Evolutionary conservation across 2,113 vertebrate genomes (phyloP).

Genomic region (Stigmatopora argus): DNA sequence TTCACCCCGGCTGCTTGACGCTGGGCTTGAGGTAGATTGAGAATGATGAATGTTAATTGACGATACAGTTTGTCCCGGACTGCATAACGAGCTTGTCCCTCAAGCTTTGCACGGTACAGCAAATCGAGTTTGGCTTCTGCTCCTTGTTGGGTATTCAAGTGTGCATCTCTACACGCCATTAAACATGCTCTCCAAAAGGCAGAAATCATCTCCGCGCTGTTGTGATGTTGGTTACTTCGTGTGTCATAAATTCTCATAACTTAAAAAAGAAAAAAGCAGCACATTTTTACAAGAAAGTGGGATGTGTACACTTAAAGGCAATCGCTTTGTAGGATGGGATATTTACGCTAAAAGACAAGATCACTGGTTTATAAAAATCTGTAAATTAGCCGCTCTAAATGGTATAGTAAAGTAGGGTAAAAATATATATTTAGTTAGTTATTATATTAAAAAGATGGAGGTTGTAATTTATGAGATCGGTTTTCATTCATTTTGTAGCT

Average conservation of each 20-base stretch:
- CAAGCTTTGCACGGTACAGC: conserved; percentile 38
- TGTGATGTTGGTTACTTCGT: conserved; percentile 29
- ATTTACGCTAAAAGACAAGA: no score
- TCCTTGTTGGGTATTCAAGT: conserved; percentile 50
- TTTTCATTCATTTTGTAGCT: no score
- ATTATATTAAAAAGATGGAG: no score
- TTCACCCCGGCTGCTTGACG: conserved; percentile 26
- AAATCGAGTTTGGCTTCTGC: conserved; percentile 53
- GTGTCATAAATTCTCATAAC: conserved; percentile 47
- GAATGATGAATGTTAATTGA: conserved; percentile 69
- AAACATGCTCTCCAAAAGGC: conserved; percentile 44
- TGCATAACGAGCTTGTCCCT: conserved; percentile 58
- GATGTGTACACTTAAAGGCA: no score
- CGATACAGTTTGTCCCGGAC: conserved; percentile 57
- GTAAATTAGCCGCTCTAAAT: background rate
- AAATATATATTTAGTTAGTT: no score
- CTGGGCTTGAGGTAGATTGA: conserved; percentile 58
- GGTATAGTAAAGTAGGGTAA: no score
- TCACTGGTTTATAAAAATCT: no score
- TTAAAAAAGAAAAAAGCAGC: conserved; percentile 35
- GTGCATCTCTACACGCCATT: conserved; percentile 33
- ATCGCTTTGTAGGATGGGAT: no score
- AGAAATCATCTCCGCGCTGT: conserved; percentile 30
- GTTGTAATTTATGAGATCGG: no score
- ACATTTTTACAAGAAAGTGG: no score